Evolutionary conservation across 2,113 vertebrate species (phyloP), one percentile per base, ranked within the genome.

Genomic region (Alethe castanea): DNA sequence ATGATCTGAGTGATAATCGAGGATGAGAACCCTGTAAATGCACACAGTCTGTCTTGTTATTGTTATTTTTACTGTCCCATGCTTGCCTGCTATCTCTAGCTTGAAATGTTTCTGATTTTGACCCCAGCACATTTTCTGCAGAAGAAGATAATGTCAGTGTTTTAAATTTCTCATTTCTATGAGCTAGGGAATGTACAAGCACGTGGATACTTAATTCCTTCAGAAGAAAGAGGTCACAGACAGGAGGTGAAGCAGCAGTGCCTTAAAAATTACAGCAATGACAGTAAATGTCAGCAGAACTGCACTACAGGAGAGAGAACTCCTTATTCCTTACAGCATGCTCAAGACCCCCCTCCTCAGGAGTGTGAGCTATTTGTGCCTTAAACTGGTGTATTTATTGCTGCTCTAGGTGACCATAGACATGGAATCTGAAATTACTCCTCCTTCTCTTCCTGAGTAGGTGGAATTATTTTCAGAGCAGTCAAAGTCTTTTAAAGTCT

Each of bases 391-490:
- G 1, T 78, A 86, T 95, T 93, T 90, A 57, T 90, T 90, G 44
- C 31, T 94, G 38, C 33, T 85, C 13, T 71, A 73, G 45, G 31
- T 73, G 50, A 10, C 60, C 62, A 33, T 7, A 83, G 67, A 69
- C 36, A 19, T 26, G 33, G 26, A 88, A 81, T 74, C 38, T 81
- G 67, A 83, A 88, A 59, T 83, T 71, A 85, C 42, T 70, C 54
- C 36, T 94, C 44, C 38, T 91, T 79, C 45, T 57, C 52, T 80
- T 82, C 62, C 62, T 76, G 23, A 88, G 85, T 77, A 73, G 82
- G 86, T 86, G 88, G 90, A 95, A 88, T 65, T 96, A 84, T 84
- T 96, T 97, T 79, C 70, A 87, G 81, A 92, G 45, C 45, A 85
- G 73, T 73, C 76, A 86, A 94, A 88, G 44, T 87, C 64, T 92